These are phyloP conservation scores for Odiellus spinosus DNA, from an alignment of 2,888 invertebrate species.

Conservation along the genomic window DNA sequence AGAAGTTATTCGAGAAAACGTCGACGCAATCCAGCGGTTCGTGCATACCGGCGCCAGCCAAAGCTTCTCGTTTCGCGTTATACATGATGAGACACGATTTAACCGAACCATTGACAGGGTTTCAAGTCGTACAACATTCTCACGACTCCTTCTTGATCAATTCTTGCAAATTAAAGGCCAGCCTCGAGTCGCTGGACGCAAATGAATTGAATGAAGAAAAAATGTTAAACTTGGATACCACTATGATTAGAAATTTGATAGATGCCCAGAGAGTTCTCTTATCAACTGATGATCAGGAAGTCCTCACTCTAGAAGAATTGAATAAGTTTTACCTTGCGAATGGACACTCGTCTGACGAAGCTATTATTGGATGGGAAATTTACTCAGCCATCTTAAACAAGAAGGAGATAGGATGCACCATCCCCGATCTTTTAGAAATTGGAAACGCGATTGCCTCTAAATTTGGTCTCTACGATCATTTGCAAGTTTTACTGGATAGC, in stretches of 20 bases:
- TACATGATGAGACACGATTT: slow-evolving; percentile 12
- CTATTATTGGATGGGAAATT: not conserved
- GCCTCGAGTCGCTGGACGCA: not conserved
- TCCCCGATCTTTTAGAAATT: not conserved
- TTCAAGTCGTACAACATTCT: slow-evolving; percentile 9
- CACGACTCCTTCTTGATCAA: slow-evolving; percentile 16
- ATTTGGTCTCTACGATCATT: not conserved
- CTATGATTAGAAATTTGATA: not conserved
- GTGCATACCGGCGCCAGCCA: not conserved
- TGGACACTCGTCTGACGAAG: not conserved
- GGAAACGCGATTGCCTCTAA: not conserved
- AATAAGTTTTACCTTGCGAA: not conserved
- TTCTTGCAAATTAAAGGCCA: slow-evolving; percentile 13
- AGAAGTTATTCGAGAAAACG: not conserved
- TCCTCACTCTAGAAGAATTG: not conserved
- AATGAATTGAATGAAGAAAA: not conserved
- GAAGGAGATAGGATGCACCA: slow-evolving; percentile 6
- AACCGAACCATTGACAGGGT: slow-evolving; percentile 2
- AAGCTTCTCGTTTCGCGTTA: slow-evolving; percentile 16
- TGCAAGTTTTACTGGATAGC: not conserved
- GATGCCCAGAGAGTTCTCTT: not conserved
- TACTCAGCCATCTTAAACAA: not conserved
- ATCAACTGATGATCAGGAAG: not conserved
- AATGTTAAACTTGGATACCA: not conserved
- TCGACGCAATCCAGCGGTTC: not conserved